Evolutionary conservation across 2,888 invertebrate genomes (phyloP), one percentile per base, ranked within the genome.

Genomic region (Patella ulyssiponensis): DNA sequence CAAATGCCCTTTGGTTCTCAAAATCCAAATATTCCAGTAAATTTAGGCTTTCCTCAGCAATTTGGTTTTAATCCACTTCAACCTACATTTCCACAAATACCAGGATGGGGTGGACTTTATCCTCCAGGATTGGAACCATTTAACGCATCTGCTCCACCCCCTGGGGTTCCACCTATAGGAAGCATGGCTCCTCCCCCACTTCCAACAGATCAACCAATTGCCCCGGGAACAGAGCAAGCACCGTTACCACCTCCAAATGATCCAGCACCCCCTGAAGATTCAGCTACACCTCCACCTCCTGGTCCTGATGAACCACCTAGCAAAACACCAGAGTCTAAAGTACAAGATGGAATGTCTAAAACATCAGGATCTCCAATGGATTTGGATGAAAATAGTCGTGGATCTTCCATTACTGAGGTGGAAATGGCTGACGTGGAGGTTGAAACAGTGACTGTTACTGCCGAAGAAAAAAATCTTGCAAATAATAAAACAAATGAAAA

Each of bases 151-250:
- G 17, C 44, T 17, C 71, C 73, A 54, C 71, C 70, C 15, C n/a
- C 75, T 52, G 75, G 23, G 54, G 75, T 20, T 58, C 71, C 71
- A 78, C 72, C 71, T 54, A 27, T 27, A 12, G 51, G 53, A 5
- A 53, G 70, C 23, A 75, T 53, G n/a, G 54, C 52, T 51, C 64
- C 53, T n/a, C 58, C 51, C 14, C 73, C 78, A n/a, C 74, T 76
- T 51, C 64, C 73, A 53, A 71, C 80, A 69, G 81, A 80, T 14
- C 80, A 81, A 2, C 73, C 81, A 33, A 76, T 81, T 75, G 80
- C 82, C 7, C 52, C 83, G 76, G 64, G 52, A n/a, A 76, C 44
- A 4, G 79, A 79, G 27, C 77, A 81, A 11, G 78, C 79, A n/a
- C 72, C 80, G 1, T 79, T 82, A 23, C 84, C 82, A 2, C 75